Evolutionary conservation across 35 echinoderm and acorn worm species (phyloP).

Genomic region (Stichopus chloronotus): DNA sequence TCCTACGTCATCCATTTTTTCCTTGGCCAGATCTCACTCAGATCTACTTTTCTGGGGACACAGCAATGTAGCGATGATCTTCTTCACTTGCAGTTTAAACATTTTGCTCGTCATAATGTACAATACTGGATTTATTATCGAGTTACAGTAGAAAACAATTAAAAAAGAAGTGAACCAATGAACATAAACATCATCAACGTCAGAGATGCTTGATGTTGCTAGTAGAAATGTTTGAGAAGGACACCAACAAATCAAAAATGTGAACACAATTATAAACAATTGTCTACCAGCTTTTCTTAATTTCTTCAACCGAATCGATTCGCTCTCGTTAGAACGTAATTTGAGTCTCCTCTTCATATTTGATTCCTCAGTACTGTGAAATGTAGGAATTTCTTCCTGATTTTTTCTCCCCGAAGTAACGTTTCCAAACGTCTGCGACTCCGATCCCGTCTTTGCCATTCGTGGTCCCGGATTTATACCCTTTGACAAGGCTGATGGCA

Average conservation of each 20-base stretch:
- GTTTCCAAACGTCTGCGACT: background rate
- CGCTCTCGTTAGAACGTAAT: background rate
- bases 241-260: background rate
- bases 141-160: no score
- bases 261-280: background rate
- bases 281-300: background rate
- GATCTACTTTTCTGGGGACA: no score
- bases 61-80: no score
- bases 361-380: background rate
- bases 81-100: no score
- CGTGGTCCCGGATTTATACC: no score
- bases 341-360: background rate
- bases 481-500: no score
- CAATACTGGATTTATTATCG: no score
- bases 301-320: background rate
- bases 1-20: no score
- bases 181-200: background rate
- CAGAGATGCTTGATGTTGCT: no score
- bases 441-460: background rate
- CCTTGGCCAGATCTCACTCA: no score
- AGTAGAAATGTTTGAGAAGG: background rate
- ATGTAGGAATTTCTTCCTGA: background rate
- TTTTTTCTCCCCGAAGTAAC: background rate
- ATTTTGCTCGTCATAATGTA: no score
- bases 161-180: no score